Conservation (phyloP, 2,888 invertebrate species). For the Teinopalpus imperialis region DNA sequence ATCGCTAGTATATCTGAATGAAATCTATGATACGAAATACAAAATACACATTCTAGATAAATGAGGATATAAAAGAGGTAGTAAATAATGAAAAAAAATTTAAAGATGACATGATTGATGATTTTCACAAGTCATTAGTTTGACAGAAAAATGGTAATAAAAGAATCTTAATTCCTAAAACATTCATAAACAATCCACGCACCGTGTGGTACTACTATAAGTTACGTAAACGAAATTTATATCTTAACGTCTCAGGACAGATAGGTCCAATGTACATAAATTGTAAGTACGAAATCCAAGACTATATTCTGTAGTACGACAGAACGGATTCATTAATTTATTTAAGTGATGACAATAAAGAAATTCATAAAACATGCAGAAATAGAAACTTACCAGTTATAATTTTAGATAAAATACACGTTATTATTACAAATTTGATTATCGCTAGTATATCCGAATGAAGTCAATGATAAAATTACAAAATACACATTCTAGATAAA, state of each 20-base stretch:
- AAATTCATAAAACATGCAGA: constrained; percentile 2
- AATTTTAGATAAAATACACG: constrained; percentile 33
- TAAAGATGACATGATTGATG: too few species aligned
- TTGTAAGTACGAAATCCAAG: constrained; percentile 49
- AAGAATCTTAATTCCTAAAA: constrained; percentile 8
- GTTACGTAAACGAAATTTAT: constrained; percentile 48
- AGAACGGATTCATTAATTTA: constrained; percentile 16
- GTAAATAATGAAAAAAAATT: constrained; percentile 1
- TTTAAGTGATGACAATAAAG: constrained; percentile 5
- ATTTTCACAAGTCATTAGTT: too few species aligned
- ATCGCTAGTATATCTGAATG: constrained; percentile 21
- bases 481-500: constrained; percentile 6
- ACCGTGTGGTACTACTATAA: too few species aligned
- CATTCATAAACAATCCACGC: constrained; percentile 51
- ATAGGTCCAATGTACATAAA: constrained; percentile 49
- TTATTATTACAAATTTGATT: constrained; percentile 31
- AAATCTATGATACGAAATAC: neutral
- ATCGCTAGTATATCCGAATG: constrained; percentile 21
- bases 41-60: constrained; percentile 8
- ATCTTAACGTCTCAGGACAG: constrained; percentile 42
- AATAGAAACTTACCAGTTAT: too few species aligned
- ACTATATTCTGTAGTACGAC: constrained; percentile 23
- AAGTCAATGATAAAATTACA: constrained; percentile 1
- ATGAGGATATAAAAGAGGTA: too few species aligned
- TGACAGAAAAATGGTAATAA: too few species aligned